Conservation (phyloP, 2,888 invertebrate species). For the Amiota minor region DNA sequence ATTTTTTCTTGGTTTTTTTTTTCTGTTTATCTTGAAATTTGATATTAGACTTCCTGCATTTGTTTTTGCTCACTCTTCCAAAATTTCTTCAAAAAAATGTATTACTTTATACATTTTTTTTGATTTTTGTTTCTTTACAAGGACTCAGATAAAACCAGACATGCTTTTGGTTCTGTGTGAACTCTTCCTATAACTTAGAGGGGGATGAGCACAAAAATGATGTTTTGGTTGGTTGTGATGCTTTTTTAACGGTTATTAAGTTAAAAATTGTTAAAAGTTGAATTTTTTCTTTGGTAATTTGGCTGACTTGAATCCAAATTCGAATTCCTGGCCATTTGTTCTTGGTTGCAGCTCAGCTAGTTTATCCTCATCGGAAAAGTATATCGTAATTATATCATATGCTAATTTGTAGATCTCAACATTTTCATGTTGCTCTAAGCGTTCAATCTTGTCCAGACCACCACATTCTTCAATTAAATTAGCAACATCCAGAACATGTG, state of each 20-base stretch:
- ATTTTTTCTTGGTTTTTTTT: too few species aligned
- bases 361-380: too few species aligned
- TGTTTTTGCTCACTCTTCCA: too few species aligned
- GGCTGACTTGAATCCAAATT: conserved; percentile 85
- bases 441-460: not conserved
- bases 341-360: conserved; percentile 79
- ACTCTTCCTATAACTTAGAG: not conserved
- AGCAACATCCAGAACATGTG: not conserved
- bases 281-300: conserved; percentile 71
- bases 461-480: not conserved
- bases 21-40: too few species aligned
- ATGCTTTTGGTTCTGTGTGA: not conserved
- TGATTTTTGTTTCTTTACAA: too few species aligned
- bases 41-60: too few species aligned
- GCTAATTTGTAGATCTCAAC: not conserved
- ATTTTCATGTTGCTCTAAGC: not conserved
- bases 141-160: too few species aligned
- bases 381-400: too few species aligned
- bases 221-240: conserved; percentile 32
- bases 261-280: too few species aligned
- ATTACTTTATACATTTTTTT: too few species aligned
- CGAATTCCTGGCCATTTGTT: conserved; percentile 84
- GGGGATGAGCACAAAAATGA: not conserved
- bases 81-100: too few species aligned
- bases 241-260: conserved; percentile 62